Conservation (phyloP, 2,797 vertebrate genomes). For the Hipposideros larvatus region DNA sequence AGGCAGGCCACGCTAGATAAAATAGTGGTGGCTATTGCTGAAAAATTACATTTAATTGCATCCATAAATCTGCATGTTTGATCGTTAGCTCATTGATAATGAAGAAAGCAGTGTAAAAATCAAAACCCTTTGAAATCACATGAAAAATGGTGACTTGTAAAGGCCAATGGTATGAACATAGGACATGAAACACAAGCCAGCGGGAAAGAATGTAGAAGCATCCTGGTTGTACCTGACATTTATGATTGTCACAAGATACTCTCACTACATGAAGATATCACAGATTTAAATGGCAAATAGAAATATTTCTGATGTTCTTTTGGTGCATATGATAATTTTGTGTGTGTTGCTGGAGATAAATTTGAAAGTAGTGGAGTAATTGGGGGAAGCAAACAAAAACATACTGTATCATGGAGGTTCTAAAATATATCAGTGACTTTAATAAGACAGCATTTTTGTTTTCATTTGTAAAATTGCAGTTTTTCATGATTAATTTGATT, state of each 20-base stretch:
- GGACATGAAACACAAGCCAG: slow-evolving; percentile 1
- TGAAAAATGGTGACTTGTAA: slow-evolving; percentile 21
- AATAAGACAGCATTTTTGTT: not conserved
- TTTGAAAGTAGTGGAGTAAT: not conserved
- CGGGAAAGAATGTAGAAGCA: not conserved
- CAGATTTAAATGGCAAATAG: not conserved
- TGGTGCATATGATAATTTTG: not conserved
- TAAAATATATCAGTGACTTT: not conserved
- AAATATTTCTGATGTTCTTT: slow-evolving; percentile 37
- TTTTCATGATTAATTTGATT: slow-evolving; percentile 5
- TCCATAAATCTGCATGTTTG: not conserved
- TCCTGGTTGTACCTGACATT: not conserved
- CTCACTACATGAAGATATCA: not conserved
- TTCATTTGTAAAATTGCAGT: not conserved
- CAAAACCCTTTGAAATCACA: slow-evolving; percentile 47
- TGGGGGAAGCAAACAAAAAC: not conserved
- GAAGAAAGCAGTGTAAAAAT: not conserved
- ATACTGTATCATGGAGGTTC: not conserved
- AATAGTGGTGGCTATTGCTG: not conserved
- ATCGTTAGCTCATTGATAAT: not conserved
- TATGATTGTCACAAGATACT: not conserved
- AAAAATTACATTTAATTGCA: not conserved
- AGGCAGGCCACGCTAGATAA: not conserved
- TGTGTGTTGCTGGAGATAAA: not conserved
- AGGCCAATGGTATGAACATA: not conserved